Evolutionary conservation across 2,888 invertebrate genomes (phyloP).

Genomic region (Drosophila prostipennis): DNA sequence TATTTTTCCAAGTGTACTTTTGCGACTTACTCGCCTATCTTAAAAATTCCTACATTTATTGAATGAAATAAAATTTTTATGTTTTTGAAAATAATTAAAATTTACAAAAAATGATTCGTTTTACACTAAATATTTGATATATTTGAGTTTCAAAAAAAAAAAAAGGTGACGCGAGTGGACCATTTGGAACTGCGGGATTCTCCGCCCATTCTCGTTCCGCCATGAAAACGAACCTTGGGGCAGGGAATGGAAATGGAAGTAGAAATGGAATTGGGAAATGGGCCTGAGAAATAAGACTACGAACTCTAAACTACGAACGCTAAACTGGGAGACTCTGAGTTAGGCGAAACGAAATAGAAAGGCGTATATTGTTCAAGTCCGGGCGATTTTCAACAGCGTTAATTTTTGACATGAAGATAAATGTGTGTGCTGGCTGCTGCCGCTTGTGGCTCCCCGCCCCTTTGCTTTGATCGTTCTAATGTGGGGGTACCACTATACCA

Average conservation of each 20-base stretch:
- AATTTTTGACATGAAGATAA: conserved; percentile 72
- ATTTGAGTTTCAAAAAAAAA: too few species aligned
- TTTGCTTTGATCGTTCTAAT: conserved; percentile 30
- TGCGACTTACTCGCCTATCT: too few species aligned
- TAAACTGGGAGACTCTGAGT: background rate
- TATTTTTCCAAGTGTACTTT: background rate
- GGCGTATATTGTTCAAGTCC: conserved; percentile 48
- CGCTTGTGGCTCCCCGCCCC: conserved; percentile 3
- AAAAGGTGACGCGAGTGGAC: conserved; percentile 8
- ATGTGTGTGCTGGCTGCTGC: conserved; percentile 48
- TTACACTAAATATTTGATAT: too few species aligned
- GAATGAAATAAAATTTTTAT: too few species aligned
- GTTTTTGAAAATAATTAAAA: too few species aligned
- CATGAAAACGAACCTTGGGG: conserved; percentile 40
- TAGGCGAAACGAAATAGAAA: conserved; percentile 44
- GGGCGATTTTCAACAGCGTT: conserved; percentile 53
- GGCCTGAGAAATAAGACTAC: conserved; percentile 7
- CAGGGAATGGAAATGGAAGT: conserved; percentile 17
- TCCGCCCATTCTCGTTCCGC: conserved; percentile 8
- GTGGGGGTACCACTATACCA: conserved; percentile 21
- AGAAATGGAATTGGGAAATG: conserved; percentile 17
- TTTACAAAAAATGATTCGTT: too few species aligned
- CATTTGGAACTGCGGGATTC: conserved; percentile 10
- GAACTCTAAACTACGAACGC: conserved; percentile 1
- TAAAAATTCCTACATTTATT: too few species aligned